Evolutionary conservation across 2,797 vertebrate genomes (phyloP).

Genomic region (Nyctalus aviator): DNA sequence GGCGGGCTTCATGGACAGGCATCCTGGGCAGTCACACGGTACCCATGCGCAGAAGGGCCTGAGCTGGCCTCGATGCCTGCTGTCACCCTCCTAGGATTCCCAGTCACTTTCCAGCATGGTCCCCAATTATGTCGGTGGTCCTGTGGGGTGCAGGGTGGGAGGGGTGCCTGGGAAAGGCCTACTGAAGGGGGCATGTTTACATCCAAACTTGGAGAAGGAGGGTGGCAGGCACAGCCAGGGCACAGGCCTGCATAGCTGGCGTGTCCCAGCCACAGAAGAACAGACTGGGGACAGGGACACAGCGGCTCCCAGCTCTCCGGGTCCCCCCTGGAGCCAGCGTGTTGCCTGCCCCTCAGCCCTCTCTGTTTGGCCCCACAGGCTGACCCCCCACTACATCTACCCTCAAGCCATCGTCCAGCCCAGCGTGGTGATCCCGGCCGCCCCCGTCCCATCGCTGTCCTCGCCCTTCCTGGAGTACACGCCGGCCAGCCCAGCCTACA

Average conservation of each 20-base stretch:
- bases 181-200: rapidly evolving
- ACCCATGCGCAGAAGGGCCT: rapidly evolving
- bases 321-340: not conserved
- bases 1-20: not conserved
- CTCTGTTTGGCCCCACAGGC: conserved; percentile 88
- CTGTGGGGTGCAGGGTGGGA: rapidly evolving
- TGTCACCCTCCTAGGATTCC: not conserved
- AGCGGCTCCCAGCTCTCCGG: rapidly evolving
- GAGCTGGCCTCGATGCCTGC: rapidly evolving
- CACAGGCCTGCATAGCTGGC: no score
- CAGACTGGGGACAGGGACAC: rapidly evolving
- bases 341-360: not conserved
- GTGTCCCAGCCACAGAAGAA: not conserved
- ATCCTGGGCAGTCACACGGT: not conserved
- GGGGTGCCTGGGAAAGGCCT: not conserved
- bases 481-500: conserved; percentile 90
- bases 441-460: conserved; percentile 92
- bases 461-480: conserved; percentile 95
- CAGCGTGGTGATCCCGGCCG: conserved; percentile 93
- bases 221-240: not conserved
- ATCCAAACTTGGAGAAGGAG: not conserved
- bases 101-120: rapidly evolving
- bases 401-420: conserved; percentile 95
- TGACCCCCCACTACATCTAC: conserved; percentile 94
- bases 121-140: rapidly evolving